Conservation (phyloP, 2,888 invertebrate genomes). For the Cosmopolites sordidus region DNA sequence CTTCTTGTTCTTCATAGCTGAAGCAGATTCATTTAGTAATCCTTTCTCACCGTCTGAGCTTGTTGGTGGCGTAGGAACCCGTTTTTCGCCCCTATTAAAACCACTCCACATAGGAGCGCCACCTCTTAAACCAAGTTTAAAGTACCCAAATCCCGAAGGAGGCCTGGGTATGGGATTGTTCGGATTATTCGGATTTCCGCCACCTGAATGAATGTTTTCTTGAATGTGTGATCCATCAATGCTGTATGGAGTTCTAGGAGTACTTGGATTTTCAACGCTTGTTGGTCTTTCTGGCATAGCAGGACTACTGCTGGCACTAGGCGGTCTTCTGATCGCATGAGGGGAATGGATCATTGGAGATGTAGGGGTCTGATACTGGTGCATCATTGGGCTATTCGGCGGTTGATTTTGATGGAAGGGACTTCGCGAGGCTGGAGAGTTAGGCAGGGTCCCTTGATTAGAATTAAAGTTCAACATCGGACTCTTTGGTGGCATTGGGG, state of each 20-base stretch:
- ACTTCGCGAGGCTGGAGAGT: slow-evolving; percentile 57
- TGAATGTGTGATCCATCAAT: slow-evolving; percentile 29
- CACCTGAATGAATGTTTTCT: slow-evolving; percentile 26
- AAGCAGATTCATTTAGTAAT: slow-evolving; percentile 16
- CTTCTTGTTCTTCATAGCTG: slow-evolving; percentile 45
- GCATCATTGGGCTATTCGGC: slow-evolving; percentile 52
- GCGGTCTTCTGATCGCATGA: slow-evolving; percentile 54
- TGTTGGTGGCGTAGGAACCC: slow-evolving; percentile 41
- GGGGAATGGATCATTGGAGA: slow-evolving; percentile 51
- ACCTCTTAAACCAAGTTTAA: slow-evolving; percentile 60
- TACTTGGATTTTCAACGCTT: slow-evolving; percentile 57
- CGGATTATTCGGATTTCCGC: slow-evolving; percentile 54
- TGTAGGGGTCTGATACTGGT: slow-evolving; percentile 51
- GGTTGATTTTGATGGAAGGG: slow-evolving; percentile 52
- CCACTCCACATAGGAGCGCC: slow-evolving; percentile 64
- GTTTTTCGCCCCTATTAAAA: slow-evolving; percentile 47
- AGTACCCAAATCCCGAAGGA: slow-evolving; percentile 56
- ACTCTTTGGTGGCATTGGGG: slow-evolving; percentile 50
- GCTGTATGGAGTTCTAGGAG: slow-evolving; percentile 50
- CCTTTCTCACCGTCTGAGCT: slow-evolving; percentile 20
- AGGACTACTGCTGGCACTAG: slow-evolving; percentile 53
- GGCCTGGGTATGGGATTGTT: slow-evolving; percentile 56
- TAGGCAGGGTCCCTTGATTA: slow-evolving; percentile 51
- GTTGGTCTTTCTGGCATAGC: slow-evolving; percentile 57
- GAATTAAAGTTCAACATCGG: slow-evolving; percentile 40